Base-by-base conservation (phyloP, 1,140 invertebrate species). In the Callitettix versicolor region DNA sequence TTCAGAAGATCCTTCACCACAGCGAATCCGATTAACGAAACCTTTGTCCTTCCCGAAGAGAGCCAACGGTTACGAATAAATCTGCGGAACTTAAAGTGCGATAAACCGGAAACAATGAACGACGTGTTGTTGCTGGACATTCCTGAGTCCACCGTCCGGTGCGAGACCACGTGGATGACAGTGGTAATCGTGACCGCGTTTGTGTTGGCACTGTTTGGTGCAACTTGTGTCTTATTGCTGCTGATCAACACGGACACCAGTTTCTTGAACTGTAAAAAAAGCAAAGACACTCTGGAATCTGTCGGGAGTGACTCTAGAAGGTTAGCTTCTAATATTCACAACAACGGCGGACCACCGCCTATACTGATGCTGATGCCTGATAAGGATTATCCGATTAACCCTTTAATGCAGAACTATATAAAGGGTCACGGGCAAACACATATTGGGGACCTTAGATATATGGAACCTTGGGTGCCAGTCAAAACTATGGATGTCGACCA, bases 161-260 rank as follows among this genome's bases (percentile, higher is more conserved):
- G 79, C 67, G 78, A 78, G 51, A 72, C 71, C 49, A 73, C 76
- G 9, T 79, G 78, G 79, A 70, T 79, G 46, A 71, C 76, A 42
- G 75, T 77, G 56, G 71, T 74, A 57, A 65, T 76, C 58, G 74
- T 75, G 58, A 71, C 76, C 58, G 71, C 75, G 63, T 73, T 79
- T 51, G 65, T 79, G 51, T 69, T 79, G 57, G 73, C 72, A 64
- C 68, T 77, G 1, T 60, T 62, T 36, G 59, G 50, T 2, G 54
- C 48, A 9, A 58, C 56, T 12, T 62, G 60, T 15, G 70, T 76
- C 1, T 70, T 71, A 47, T 73, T 73, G 50, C 70, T 79, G 55
- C 66, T 79, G 36, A 78, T 77, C 62, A 78, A 76, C 52, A 68
- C 73, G 55, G 76, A 76, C 53, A 70, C 71, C 55, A 64, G 72